phyloP scores from a whole-genome alignment of 1,140 invertebrate genomes.

The Spodoptera frugiperda region DNA sequence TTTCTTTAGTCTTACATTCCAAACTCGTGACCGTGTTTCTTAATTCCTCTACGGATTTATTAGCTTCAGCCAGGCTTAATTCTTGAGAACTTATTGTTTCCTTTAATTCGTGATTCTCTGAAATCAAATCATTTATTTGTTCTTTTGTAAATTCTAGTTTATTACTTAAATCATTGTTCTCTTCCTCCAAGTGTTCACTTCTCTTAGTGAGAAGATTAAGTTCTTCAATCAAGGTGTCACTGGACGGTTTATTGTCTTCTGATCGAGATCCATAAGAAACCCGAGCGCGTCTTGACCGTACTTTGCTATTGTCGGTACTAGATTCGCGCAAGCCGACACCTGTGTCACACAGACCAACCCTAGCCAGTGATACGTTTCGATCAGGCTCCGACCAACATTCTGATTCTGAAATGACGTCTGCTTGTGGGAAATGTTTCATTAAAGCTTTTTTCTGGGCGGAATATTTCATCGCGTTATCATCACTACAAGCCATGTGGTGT shows the following conservation, averaged over 20 bases:
- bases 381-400: constrained; percentile 95
- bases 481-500: constrained; percentile 76
- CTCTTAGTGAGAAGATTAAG: constrained; percentile 63
- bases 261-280: constrained; percentile 75
- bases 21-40: constrained; percentile 61
- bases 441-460: constrained; percentile 58
- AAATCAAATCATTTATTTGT: constrained; percentile 69
- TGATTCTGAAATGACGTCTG: constrained; percentile 89
- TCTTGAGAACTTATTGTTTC: constrained; percentile 59
- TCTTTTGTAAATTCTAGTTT: constrained; percentile 69
- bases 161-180: constrained; percentile 68
- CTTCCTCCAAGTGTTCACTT: constrained; percentile 67
- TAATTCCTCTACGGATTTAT: constrained; percentile 64
- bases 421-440: constrained; percentile 65
- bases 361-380: constrained; percentile 91
- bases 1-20: constrained; percentile 65
- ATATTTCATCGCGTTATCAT: constrained; percentile 61
- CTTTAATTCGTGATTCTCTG: constrained; percentile 72
- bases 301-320: constrained; percentile 64
- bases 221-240: constrained; percentile 70
- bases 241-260: constrained; percentile 69
- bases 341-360: constrained; percentile 89
- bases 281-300: constrained; percentile 66
- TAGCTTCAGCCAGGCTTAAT: constrained; percentile 59
- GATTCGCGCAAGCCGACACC: constrained; percentile 66